These are phyloP conservation scores for Lasioglossum marginatum DNA, from an alignment of 2,888 invertebrate species.

Conservation along the genomic window DNA sequence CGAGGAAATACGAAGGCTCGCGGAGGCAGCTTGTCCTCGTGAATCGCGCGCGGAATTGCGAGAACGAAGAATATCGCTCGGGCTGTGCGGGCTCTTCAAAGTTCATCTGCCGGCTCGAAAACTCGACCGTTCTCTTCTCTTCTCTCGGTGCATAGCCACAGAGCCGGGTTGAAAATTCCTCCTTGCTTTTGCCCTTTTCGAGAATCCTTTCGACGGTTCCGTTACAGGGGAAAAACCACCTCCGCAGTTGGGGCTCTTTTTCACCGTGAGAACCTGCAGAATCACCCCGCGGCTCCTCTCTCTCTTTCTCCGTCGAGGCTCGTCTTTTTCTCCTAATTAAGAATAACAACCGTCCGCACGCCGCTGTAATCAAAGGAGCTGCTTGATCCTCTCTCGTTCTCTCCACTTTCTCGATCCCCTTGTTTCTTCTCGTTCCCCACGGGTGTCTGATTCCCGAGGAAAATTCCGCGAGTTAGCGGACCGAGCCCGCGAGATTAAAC, in stretches of 20 bases:
- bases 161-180: slow-evolving; percentile 46
- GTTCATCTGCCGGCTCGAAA: slow-evolving; percentile 62
- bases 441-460: neutral
- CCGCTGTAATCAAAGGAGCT: slow-evolving; percentile 40
- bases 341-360: slow-evolving; percentile 38
- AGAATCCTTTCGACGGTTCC: slow-evolving; percentile 51
- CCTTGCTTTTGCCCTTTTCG: slow-evolving; percentile 45
- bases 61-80: slow-evolving; percentile 46
- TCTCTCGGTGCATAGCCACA: slow-evolving; percentile 23
- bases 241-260: slow-evolving; percentile 16
- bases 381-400: slow-evolving; percentile 10
- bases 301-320: neutral
- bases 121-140: slow-evolving; percentile 31
- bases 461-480: neutral
- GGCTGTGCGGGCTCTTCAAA: slow-evolving; percentile 51
- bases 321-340: slow-evolving; percentile 51
- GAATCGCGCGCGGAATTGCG: slow-evolving; percentile 49
- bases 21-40: slow-evolving; percentile 31
- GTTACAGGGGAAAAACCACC: slow-evolving; percentile 13
- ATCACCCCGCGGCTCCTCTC: slow-evolving; percentile 14
- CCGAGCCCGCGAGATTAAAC: neutral
- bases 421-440: neutral
- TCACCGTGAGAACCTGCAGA: slow-evolving; percentile 32
- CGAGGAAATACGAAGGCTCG: slow-evolving; percentile 62
- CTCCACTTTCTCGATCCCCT: neutral